phyloP scores from a whole-genome alignment of 2,888 invertebrate genomes.

The Lasioglossum leucozonium region DNA sequence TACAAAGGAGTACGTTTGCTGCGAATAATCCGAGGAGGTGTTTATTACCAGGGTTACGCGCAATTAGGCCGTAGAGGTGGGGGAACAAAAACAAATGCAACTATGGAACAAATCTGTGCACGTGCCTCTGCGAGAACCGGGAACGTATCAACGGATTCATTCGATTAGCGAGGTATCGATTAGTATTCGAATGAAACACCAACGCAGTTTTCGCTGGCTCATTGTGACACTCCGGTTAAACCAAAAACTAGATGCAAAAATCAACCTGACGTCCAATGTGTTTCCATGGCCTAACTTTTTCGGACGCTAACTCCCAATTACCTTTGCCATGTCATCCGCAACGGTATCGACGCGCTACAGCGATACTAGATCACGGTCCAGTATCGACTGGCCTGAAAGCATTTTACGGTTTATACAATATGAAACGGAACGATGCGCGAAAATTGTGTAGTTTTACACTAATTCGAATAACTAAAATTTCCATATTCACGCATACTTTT shows the following conservation, averaged over 20 bases:
- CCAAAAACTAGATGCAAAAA: not conserved
- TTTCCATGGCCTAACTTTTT: not conserved
- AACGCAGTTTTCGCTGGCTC: conserved; percentile 12
- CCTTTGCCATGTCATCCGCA: not conserved
- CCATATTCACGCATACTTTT: not conserved
- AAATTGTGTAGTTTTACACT: not conserved
- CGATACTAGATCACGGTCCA: not conserved
- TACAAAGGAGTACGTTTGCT: not conserved
- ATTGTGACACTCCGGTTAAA: not conserved
- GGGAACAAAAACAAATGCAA: not conserved
- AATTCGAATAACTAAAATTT: not conserved
- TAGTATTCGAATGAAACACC: conserved; percentile 43
- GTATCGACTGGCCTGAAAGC: not conserved
- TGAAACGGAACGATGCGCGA: not conserved
- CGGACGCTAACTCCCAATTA: not conserved
- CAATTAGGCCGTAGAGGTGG: not conserved
- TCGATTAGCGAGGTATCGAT: conserved; percentile 25
- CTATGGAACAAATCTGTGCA: not conserved
- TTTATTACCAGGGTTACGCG: not conserved
- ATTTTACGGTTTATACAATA: not conserved
- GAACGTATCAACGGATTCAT: not conserved
- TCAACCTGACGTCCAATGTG: not conserved
- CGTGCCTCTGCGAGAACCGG: not conserved
- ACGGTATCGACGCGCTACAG: not conserved
- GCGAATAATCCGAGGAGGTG: not conserved